Conservation (phyloP, 2,113 vertebrate genomes). For the Psammodynastes pulverulentus region DNA sequence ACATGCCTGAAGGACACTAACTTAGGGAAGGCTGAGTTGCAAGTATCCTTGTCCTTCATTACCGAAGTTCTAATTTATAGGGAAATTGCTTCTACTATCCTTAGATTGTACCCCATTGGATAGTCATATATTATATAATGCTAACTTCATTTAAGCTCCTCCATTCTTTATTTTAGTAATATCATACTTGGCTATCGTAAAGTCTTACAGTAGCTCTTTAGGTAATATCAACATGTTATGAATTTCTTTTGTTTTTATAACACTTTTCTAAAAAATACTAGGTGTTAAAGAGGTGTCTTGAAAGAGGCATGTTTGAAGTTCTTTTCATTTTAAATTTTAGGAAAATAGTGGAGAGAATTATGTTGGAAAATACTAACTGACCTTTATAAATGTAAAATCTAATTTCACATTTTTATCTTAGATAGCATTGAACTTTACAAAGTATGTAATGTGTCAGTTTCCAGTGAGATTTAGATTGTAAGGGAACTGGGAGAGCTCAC, state of each 20-base stretch:
- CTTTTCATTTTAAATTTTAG: background rate
- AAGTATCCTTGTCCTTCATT: background rate
- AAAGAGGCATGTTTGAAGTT: background rate
- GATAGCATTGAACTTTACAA: constrained; percentile 1
- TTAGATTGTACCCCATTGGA: background rate
- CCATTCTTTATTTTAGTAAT: background rate
- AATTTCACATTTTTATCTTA: background rate
- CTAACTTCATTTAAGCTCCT: background rate
- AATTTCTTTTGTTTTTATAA: background rate
- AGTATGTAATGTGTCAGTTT: background rate
- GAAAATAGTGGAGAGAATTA: background rate
- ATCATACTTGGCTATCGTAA: background rate
- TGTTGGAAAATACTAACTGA: background rate
- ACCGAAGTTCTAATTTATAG: background rate
- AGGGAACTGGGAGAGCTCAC: background rate
- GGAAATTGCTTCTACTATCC: background rate
- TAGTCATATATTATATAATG: background rate
- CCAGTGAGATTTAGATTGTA: constrained; percentile 11
- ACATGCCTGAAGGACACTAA: background rate
- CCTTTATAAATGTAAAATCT: constrained; percentile 4
- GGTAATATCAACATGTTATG: background rate
- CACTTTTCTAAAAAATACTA: background rate
- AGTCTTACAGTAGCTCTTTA: background rate
- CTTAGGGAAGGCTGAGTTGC: background rate
- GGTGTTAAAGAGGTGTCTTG: background rate